Evolutionary conservation across 2,113 vertebrate species (phyloP).

Genomic region (Regulus satrapa): DNA sequence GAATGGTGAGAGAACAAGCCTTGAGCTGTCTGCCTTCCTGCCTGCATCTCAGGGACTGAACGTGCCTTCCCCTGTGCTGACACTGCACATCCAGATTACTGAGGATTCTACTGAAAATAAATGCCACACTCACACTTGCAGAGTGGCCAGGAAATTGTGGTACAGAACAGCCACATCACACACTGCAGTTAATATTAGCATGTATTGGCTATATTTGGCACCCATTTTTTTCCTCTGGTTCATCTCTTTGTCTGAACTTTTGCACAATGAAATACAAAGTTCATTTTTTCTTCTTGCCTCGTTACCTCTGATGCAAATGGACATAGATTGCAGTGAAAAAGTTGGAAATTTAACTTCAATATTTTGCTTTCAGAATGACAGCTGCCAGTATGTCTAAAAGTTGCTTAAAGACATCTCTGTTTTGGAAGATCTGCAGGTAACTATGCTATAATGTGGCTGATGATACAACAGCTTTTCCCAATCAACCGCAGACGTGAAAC

Average conservation of each 20-base stretch:
- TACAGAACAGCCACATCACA: slow-evolving; percentile 17
- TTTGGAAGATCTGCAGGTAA: slow-evolving; percentile 20
- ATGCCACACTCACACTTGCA: neutral
- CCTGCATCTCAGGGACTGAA: neutral
- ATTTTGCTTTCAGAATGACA: neutral
- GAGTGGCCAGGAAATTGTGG: neutral
- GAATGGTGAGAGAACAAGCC: neutral
- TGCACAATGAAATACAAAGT: neutral
- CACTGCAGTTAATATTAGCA: neutral
- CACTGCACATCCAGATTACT: neutral
- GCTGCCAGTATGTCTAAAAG: neutral
- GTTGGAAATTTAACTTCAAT: neutral
- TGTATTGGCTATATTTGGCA: neutral
- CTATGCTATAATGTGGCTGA: neutral
- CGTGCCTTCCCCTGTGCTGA: neutral
- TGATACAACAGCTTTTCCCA: neutral
- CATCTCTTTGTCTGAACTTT: neutral
- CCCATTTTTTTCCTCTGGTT: neutral
- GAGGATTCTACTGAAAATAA: neutral
- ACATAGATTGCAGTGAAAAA: neutral
- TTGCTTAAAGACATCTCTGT: neutral
- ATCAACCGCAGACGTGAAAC: neutral
- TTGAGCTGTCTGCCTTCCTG: neutral
- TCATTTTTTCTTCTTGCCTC: neutral
- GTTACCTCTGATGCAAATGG: neutral